A percentile compares a stretch with the other conserved stretches of the same genome.
These are phyloP conservation scores for Struthidea cinerea DNA, from an alignment of 2,113 vertebrate genomes.

Conservation along the genomic window DNA sequence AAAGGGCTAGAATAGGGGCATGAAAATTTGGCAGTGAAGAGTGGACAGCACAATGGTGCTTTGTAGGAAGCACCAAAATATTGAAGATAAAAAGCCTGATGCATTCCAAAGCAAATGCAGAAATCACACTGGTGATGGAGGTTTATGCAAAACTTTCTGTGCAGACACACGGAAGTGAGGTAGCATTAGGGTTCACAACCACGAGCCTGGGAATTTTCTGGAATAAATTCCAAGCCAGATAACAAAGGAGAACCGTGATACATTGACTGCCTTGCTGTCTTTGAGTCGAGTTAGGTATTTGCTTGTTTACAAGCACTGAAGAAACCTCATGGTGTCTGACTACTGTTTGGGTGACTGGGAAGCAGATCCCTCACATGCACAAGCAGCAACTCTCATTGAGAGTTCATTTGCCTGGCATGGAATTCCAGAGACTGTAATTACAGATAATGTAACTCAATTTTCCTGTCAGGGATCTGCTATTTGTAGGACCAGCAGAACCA, in stretches of 20 bases:
- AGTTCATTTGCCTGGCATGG: constrained; percentile 47
- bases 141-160: background rate
- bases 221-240: background rate
- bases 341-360: constrained; percentile 15
- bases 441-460: constrained; percentile 49
- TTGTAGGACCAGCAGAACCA: constrained; percentile 36
- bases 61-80: background rate
- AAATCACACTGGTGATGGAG: background rate
- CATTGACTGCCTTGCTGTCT: background rate
- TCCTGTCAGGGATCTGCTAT: constrained; percentile 50
- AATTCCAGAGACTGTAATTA: constrained; percentile 54
- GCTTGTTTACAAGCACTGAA: background rate
- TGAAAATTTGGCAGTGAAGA: background rate
- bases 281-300: background rate
- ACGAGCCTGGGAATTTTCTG: background rate
- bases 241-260: background rate
- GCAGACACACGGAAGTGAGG: background rate
- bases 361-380: background rate
- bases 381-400: background rate
- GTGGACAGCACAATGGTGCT: background rate
- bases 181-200: background rate
- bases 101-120: background rate
- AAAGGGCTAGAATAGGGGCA: background rate
- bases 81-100: background rate
- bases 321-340: background rate